Conservation (phyloP, 2,113 vertebrate species). For the Myanophis thanlyinensis region DNA sequence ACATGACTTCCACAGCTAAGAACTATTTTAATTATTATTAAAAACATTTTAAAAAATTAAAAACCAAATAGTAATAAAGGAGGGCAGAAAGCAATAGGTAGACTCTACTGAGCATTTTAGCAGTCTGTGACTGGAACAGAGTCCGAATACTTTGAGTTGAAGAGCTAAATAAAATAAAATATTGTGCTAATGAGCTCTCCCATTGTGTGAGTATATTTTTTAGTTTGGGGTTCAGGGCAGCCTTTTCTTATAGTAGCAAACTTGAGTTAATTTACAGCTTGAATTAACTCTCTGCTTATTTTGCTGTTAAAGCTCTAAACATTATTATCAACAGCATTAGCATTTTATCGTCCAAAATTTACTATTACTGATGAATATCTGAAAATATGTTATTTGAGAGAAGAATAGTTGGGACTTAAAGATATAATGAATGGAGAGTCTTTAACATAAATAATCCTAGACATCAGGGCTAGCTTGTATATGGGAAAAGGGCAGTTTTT, state of each 20-base stretch:
- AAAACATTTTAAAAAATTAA: background rate
- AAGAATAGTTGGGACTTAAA: background rate
- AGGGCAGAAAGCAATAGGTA: background rate
- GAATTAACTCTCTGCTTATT: background rate
- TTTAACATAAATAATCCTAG: background rate
- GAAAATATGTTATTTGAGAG: background rate
- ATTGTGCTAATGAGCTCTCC: background rate
- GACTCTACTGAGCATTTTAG: background rate
- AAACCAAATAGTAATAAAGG: background rate
- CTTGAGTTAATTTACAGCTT: background rate
- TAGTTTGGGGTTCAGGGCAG: background rate
- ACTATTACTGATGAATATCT: background rate
- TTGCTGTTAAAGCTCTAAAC: background rate
- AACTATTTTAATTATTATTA: background rate
- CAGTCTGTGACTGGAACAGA: background rate
- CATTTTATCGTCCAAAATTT: background rate
- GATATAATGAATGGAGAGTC: background rate
- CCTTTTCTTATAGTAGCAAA: background rate
- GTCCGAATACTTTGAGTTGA: background rate
- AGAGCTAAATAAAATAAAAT: background rate
- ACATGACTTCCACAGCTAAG: background rate
- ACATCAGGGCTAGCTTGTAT: background rate
- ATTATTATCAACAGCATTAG: background rate
- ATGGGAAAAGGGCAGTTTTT: background rate
- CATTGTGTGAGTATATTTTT: background rate